Conservation (phyloP, 1,140 invertebrate genomes). For the Fopius arisanus region DNA sequence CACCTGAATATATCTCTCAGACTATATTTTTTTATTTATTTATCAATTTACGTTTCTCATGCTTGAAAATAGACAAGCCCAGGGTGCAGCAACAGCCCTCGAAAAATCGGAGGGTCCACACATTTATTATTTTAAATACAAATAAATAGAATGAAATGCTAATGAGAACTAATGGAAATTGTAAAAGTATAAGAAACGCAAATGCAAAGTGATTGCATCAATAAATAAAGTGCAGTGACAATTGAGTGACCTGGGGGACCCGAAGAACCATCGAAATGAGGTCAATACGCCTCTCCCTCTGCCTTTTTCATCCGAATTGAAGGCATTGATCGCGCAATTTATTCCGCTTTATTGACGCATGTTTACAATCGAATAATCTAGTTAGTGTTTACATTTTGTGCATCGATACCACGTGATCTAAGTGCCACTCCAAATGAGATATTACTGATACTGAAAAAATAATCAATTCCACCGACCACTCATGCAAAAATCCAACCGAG, state of each 20-base stretch:
- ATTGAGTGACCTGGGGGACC: neutral
- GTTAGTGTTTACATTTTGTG: too few relatives aligned
- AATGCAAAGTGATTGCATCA: neutral
- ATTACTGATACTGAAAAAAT: neutral
- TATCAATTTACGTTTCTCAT: neutral
- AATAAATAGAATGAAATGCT: neutral
- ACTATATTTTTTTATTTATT: neutral
- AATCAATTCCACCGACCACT: neutral
- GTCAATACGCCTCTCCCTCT: neutral
- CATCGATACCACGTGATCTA: neutral
- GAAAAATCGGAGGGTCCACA: too few relatives aligned
- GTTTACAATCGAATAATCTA: neutral
- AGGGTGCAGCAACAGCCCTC: neutral
- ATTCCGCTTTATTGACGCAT: neutral
- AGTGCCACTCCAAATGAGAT: neutral
- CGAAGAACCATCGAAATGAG: neutral
- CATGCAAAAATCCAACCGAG: neutral
- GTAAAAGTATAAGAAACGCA: neutral
- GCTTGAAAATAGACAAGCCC: neutral
- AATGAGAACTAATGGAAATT: neutral
- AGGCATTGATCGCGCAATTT: neutral
- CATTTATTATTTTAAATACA: too few relatives aligned
- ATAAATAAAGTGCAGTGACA: neutral
- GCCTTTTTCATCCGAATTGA: neutral
- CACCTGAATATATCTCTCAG: neutral